Conservation (phyloP, 2,797 vertebrate genomes). For the Benthosema pterotum region DNA sequence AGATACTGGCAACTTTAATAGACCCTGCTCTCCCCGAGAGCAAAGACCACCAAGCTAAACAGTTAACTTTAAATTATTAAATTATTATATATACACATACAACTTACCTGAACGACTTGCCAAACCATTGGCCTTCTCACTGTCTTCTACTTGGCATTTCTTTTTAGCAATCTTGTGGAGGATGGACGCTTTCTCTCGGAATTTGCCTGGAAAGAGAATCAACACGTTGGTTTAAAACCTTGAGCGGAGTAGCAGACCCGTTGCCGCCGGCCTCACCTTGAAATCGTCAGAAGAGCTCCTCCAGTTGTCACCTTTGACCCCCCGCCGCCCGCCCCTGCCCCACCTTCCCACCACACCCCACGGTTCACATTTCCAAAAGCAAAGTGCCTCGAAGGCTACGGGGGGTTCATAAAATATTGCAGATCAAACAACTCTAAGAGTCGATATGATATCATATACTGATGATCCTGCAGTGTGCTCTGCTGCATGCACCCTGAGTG, state of each 20-base stretch:
- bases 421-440: conserved; percentile 41
- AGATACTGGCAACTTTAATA: no score
- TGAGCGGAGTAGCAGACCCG: neutral
- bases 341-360: no score
- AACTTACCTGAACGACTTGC: conserved; percentile 88
- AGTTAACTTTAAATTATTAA: no score
- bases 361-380: conserved; percentile 49
- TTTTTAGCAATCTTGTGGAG: conserved; percentile 99
- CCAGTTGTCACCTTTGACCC: conserved; percentile 51
- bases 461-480: conserved; percentile 71
- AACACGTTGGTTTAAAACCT: conserved; percentile 20
- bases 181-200: conserved; percentile 96
- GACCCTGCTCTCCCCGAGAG: no score
- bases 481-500: conserved; percentile 22
- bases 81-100: no score
- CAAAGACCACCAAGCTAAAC: no score
- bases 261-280: neutral
- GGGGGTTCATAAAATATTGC: conserved; percentile 41
- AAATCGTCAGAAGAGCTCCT: conserved; percentile 34
- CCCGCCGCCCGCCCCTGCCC: conserved; percentile 3
- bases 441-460: conserved; percentile 65
- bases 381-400: conserved; percentile 18
- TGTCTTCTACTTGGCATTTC: conserved; percentile 96
- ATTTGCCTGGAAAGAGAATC: conserved; percentile 84
- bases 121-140: conserved; percentile 90